A percentile compares a stretch with the other conserved stretches of the same genome.
Conservation (phyloP, 2,888 invertebrate genomes). For the Meteorus cinctellus region DNA sequence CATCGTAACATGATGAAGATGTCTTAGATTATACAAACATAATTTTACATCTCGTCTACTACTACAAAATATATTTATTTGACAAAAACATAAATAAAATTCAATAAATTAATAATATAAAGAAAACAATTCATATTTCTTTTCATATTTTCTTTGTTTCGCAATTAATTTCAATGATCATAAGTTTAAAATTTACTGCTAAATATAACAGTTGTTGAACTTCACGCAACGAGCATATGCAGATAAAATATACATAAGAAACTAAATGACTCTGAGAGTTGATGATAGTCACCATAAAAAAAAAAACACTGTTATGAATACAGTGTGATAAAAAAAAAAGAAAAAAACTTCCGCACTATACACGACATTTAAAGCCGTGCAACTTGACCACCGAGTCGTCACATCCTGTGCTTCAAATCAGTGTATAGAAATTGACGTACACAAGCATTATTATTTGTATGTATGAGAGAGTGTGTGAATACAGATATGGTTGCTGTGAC, state of each 20-base stretch:
- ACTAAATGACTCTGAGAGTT: not conserved
- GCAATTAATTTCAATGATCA: slow-evolving; percentile 1
- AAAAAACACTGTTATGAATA: not conserved
- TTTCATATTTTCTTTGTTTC: not conserved
- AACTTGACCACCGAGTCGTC: slow-evolving; percentile 51
- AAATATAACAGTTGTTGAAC: not conserved
- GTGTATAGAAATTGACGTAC: not conserved
- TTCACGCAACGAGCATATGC: not conserved
- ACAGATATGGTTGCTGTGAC: not conserved
- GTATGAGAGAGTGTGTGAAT: slow-evolving; percentile 3
- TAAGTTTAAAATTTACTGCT: not conserved
- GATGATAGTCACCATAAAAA: not conserved
- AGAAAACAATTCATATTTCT: slow-evolving; percentile 1
- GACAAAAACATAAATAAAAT: not conserved
- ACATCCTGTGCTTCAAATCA: slow-evolving; percentile 47
- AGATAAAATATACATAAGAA: not conserved
- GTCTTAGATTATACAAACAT: not conserved
- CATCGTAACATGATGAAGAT: slow-evolving; percentile 10
- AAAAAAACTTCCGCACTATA: slow-evolving; percentile 23
- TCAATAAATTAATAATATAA: not conserved
- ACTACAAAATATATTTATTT: slow-evolving; percentile 21
- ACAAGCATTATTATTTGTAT: too few relatives aligned
- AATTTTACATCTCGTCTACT: not conserved
- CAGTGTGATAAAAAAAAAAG: slow-evolving; percentile 19
- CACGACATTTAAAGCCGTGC: slow-evolving; percentile 42